Percentiles rank a stretch among this genome's conserved stretches.
These are phyloP conservation scores for Heliopora coerulea DNA, from an alignment of 92 coral and sea anemone species.

Conservation along the genomic window DNA sequence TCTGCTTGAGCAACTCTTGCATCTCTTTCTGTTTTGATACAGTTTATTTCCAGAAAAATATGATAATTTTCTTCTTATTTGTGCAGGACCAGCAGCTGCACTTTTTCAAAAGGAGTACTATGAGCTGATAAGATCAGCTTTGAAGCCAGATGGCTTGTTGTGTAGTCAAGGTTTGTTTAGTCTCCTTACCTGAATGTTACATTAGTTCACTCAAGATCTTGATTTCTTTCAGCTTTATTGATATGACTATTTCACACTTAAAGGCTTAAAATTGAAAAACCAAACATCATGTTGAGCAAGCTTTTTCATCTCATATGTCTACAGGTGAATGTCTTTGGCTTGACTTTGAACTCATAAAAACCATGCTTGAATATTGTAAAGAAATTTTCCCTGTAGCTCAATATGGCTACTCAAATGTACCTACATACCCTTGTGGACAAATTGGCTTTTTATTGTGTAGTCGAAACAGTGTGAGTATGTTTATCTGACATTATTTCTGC, in stretches of 20 bases:
- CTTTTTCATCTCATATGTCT: neutral
- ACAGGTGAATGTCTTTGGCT: constrained; percentile 92
- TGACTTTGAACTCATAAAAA: constrained; percentile 69
- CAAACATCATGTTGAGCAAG: no score
- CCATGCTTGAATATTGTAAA: constrained; percentile 73
- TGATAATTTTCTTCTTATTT: neutral
- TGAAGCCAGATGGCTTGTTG: constrained; percentile 81
- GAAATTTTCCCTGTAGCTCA: constrained; percentile 69
- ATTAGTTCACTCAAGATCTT: no score
- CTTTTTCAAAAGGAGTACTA: constrained; percentile 82
- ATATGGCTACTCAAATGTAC: constrained; percentile 86
- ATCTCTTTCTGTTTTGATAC: no score
- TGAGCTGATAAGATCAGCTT: constrained; percentile 79
- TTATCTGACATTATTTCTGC: neutral
- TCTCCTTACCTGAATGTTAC: no score
- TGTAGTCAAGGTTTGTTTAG: constrained; percentile 91
- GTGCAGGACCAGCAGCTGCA: constrained; percentile 90
- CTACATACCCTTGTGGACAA: constrained; percentile 96
- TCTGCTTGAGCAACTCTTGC: no score
- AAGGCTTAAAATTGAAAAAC: no score
- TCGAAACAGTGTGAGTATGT: constrained; percentile 45
- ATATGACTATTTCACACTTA: no score
- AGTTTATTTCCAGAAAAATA: no score
- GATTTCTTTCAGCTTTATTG: no score
- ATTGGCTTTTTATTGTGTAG: constrained; percentile 94